These are phyloP conservation scores for Gibbula magus DNA, from an alignment of 2,888 invertebrate genomes.

Conservation along the genomic window DNA sequence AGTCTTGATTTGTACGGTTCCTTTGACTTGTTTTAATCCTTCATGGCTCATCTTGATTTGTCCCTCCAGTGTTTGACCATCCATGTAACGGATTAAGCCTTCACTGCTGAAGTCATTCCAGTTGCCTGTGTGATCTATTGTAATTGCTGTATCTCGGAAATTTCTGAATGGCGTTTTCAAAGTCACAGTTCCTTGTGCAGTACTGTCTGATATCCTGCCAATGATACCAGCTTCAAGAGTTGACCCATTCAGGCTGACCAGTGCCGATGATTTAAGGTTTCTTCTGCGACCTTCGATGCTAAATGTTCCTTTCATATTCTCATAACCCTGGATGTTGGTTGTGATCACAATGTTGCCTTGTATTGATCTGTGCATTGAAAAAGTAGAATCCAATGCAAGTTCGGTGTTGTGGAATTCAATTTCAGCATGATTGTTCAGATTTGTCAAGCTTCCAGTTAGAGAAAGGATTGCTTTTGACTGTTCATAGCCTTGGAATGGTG, in stretches of 20 bases:
- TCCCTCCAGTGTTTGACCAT: too few relatives aligned
- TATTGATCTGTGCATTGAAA: background rate
- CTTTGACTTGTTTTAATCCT: background rate
- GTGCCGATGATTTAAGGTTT: background rate
- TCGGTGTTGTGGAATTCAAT: background rate
- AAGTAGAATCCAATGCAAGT: background rate
- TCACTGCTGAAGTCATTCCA: too few relatives aligned
- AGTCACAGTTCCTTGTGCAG: constrained; percentile 24
- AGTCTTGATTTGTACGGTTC: constrained; percentile 29
- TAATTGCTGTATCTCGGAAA: constrained; percentile 14
- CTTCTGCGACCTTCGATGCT: background rate
- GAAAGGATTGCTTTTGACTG: background rate
- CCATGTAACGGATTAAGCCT: constrained; percentile 39
- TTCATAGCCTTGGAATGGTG: constrained; percentile 7
- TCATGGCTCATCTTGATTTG: background rate
- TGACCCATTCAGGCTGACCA: background rate
- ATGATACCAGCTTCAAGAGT: background rate
- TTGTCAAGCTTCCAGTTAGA: background rate
- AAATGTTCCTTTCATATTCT: background rate
- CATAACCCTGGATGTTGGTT: constrained; percentile 1
- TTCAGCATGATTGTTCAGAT: background rate
- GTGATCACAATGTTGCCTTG: background rate
- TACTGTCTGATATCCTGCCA: background rate
- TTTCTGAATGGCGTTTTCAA: constrained; percentile 28
- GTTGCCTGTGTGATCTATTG: constrained; percentile 34